Conservation (phyloP, 2,113 vertebrate species). For the Ctenomys sociabilis region DNA sequence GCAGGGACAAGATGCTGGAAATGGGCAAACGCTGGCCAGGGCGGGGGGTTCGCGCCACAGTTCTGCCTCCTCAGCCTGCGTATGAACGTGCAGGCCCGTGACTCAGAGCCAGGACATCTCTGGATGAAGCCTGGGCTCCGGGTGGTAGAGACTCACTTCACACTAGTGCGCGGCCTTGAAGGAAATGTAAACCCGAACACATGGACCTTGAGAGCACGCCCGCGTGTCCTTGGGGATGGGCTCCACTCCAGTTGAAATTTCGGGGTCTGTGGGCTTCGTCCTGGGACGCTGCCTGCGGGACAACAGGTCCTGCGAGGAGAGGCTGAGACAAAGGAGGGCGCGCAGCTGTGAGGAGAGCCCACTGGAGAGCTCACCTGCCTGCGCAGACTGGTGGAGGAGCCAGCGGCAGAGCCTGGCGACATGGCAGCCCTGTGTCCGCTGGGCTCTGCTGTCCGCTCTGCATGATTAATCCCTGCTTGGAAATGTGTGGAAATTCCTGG, state of each 20-base stretch:
- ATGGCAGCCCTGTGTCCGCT: neutral
- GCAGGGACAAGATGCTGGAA: constrained; percentile 52
- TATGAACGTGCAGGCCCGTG: constrained; percentile 14
- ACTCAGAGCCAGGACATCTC: neutral
- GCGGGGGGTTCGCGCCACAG: neutral
- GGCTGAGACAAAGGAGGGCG: neutral
- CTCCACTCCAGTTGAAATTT: constrained; percentile 17
- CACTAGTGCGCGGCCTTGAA: neutral
- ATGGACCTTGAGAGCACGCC: neutral
- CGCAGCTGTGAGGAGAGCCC: neutral
- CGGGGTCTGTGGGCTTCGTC: neutral
- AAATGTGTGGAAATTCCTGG: neutral
- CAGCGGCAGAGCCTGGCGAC: neutral
- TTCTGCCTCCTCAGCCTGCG: neutral
- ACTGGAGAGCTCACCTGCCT: neutral
- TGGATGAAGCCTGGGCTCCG: neutral
- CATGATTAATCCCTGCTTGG: neutral
- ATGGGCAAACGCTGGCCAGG: constrained; percentile 25
- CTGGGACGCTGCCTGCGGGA: neutral
- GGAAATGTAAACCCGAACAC: neutral
- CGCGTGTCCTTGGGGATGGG: constrained; percentile 13
- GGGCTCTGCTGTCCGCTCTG: neutral
- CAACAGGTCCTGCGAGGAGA: neutral
- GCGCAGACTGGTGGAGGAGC: neutral
- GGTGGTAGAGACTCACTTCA: neutral